A percentile compares a stretch with the other conserved stretches of the same genome.
These are phyloP conservation scores for Meles meles DNA, from an alignment of 2,113 vertebrate genomes.

Conservation along the genomic window DNA sequence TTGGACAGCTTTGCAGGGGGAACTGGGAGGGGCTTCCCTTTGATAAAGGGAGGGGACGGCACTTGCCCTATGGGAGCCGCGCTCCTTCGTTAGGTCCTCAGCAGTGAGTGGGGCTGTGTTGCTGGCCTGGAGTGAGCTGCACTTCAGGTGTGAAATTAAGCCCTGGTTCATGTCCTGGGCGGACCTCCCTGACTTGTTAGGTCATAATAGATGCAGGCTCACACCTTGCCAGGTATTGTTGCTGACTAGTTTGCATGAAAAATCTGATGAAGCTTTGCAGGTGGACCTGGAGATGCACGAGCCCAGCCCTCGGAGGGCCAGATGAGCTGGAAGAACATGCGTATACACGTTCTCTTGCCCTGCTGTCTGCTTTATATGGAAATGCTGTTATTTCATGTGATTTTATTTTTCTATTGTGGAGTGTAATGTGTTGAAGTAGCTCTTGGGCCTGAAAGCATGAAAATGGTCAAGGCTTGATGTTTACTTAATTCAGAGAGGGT, in stretches of 20 bases:
- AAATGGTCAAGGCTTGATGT: not conserved
- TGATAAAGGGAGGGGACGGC: not conserved
- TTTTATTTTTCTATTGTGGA: not conserved
- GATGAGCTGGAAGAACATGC: not conserved
- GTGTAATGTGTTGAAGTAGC: not conserved
- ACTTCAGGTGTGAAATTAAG: not conserved
- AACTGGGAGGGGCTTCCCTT: too few species aligned
- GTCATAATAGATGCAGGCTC: not conserved
- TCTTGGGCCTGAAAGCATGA: not conserved
- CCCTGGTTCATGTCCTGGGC: not conserved
- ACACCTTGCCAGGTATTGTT: not conserved
- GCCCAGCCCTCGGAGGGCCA: not conserved
- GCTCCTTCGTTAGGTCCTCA: not conserved
- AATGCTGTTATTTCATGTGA: not conserved
- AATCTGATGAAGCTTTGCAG: not conserved
- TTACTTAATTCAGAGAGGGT: not conserved
- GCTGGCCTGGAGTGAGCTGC: not conserved
- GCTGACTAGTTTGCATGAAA: not conserved
- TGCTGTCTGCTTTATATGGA: not conserved
- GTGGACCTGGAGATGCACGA: rapidly evolving
- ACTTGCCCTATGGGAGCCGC: rapidly evolving
- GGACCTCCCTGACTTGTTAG: not conserved
- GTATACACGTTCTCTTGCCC: rapidly evolving
- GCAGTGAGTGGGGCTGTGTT: not conserved
- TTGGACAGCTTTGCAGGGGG: not conserved